These are phyloP conservation scores for Zaprionus lineosus DNA, from an alignment of 2,888 invertebrate species.

Conservation along the genomic window DNA sequence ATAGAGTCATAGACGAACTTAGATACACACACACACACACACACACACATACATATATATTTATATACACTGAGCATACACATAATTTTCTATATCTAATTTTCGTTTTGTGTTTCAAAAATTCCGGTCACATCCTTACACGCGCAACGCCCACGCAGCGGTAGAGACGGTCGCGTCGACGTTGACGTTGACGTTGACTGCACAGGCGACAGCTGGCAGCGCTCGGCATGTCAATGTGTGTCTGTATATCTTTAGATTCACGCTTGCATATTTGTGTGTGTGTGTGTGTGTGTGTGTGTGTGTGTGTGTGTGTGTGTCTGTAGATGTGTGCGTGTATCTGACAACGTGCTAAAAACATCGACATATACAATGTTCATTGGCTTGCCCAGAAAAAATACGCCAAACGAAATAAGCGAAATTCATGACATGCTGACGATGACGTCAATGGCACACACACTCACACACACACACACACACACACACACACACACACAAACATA, in stretches of 20 bases:
- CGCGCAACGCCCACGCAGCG: constrained; percentile 71
- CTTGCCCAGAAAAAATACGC: constrained; percentile 33
- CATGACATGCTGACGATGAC: constrained; percentile 79
- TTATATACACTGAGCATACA: constrained; percentile 12
- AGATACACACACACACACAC: background rate
- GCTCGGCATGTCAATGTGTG: background rate
- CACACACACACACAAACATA: constrained; percentile 8
- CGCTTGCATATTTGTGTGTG: constrained; percentile 16
- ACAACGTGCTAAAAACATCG: constrained; percentile 34
- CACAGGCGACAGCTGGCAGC: constrained; percentile 58
- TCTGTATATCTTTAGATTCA: background rate
- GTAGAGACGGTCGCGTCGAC: background rate
- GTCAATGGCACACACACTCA: constrained; percentile 63
- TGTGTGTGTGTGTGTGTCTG: background rate
- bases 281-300: background rate
- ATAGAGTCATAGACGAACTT: background rate
- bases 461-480: constrained; percentile 16
- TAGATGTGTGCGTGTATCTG: constrained; percentile 23
- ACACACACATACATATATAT: background rate
- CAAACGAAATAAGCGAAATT: constrained; percentile 61
- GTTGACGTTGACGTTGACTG: constrained; percentile 27
- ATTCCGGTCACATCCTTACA: constrained; percentile 77
- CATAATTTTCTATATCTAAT: constrained; percentile 70
- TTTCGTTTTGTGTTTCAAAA: constrained; percentile 71
- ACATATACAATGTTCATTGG: constrained; percentile 51